Evolutionary conservation across 1,140 invertebrate species (phyloP), one percentile per base, ranked within the genome.

Genomic region (Hesperophylax magnus): DNA sequence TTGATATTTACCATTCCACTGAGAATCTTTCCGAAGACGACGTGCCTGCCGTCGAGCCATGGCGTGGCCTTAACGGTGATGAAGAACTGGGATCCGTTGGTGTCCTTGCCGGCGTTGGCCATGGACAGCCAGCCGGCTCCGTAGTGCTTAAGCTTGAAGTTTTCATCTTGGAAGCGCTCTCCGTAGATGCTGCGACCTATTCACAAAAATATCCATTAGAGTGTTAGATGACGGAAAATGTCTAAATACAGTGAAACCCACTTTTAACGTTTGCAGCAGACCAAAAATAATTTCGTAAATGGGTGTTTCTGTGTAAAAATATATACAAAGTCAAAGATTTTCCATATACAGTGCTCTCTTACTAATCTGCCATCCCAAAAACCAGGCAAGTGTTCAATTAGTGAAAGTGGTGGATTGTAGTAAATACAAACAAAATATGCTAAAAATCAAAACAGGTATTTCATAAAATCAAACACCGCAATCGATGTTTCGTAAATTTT

Each of bases 41-140:
- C 97, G 87, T 99, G 98, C 87, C 95, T 93, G 18, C 97, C 97
- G 91, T 99, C 97, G 47, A 99, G 91, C 98, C 98, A 99, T 27
- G 95, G 91, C 15, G 98, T 99, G 85, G 95, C 92, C 83, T 96
- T 96, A 2, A 94, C 94, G 18, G 97, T 98, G 86, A 99, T 98
- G 87, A 99, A 99, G 91, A 99, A 99, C 87, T 99, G 98, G 24
- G 97, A 98, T 27, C 98, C 98, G 91, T 99, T 99, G 52, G 98
- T 99, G 87, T 99, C 97, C 89, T 97, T 97, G 76, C 96, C 96
- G 88, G 97, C 96, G 89, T 99, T 98, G 72, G 97, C 97, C 97
- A 99, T 99, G 0, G 96, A 98, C 71, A 98, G 87, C 96, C 97
- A 98, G 76, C 98, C 98, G 86, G 97, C 93, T 72, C 97, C 98